Evolutionary conservation across 2,113 vertebrate species (phyloP).

Genomic region (Silurus meridionalis): DNA sequence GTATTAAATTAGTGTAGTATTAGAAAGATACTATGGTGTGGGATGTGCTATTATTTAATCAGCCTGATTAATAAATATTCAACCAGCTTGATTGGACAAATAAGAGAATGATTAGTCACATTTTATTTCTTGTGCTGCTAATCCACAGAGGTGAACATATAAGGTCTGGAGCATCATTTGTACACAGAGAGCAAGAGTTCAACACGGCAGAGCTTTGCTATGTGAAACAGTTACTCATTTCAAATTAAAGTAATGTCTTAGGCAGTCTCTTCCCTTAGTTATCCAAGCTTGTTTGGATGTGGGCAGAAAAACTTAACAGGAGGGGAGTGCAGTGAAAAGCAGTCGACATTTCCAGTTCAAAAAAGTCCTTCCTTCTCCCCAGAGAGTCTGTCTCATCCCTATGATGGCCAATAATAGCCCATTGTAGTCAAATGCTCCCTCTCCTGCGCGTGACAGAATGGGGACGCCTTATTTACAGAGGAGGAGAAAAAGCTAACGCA

Average conservation of each 20-base stretch:
- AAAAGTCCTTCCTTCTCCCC: slow-evolving; percentile 76
- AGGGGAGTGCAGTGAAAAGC: slow-evolving; percentile 71
- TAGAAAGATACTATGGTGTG: neutral
- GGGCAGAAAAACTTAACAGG: slow-evolving; percentile 66
- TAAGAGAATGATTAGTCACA: neutral
- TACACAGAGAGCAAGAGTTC: slow-evolving; percentile 27
- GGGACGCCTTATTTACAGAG: slow-evolving; percentile 81
- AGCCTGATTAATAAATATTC: neutral
- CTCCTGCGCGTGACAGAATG: slow-evolving; percentile 80
- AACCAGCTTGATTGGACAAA: neutral
- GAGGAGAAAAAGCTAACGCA: slow-evolving; percentile 73
- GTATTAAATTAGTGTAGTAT: neutral
- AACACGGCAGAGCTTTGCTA: neutral
- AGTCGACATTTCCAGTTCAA: slow-evolving; percentile 81
- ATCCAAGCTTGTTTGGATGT: slow-evolving; percentile 60
- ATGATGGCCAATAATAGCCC: slow-evolving; percentile 86
- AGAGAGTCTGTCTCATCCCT: slow-evolving; percentile 82
- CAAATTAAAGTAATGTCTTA: slow-evolving; percentile 25
- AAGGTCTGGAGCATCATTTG: neutral
- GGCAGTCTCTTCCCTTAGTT: slow-evolving; percentile 23
- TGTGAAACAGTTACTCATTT: slow-evolving; percentile 21
- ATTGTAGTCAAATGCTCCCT: slow-evolving; percentile 85
- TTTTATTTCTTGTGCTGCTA: neutral
- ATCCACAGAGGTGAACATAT: neutral
- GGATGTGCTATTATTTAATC: neutral